These are phyloP conservation scores for Cinclus mexicanus DNA, from an alignment of 2,113 vertebrate species.

Conservation along the genomic window DNA sequence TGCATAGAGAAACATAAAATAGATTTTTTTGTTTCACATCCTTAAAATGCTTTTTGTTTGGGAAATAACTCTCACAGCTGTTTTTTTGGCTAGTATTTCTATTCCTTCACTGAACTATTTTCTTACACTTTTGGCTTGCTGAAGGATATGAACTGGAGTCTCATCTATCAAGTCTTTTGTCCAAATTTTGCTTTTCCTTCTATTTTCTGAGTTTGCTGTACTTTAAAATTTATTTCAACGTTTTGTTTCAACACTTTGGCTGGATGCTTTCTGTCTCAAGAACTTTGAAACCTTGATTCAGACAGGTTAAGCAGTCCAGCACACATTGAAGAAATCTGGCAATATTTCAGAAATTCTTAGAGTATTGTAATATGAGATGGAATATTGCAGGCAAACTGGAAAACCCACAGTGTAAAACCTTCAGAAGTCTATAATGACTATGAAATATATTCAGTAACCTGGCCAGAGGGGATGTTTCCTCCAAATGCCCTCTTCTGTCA, in stretches of 20 bases:
- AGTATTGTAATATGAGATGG: neutral
- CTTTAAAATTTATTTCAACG: neutral
- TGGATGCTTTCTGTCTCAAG: neutral
- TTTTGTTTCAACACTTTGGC: neutral
- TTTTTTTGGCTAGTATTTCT: neutral
- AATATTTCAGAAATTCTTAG: neutral
- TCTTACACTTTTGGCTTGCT: neutral
- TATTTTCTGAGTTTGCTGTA: neutral
- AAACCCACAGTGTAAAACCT: accelerated
- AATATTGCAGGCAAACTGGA: neutral
- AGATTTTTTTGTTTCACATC: constrained; percentile 29
- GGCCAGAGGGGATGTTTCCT: neutral
- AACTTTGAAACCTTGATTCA: neutral
- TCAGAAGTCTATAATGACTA: neutral
- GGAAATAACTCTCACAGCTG: constrained; percentile 5
- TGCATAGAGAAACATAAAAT: neutral
- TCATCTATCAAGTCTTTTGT: neutral
- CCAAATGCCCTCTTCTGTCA: neutral
- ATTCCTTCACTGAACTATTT: neutral
- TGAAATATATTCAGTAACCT: neutral
- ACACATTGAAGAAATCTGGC: neutral
- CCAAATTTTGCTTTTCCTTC: neutral
- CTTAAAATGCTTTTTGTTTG: neutral
- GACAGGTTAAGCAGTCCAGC: neutral
- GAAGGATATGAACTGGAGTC: neutral